Evolutionary conservation across 2,888 invertebrate species (phyloP).

Genomic region (Hirtodrosophila trivittata): DNA sequence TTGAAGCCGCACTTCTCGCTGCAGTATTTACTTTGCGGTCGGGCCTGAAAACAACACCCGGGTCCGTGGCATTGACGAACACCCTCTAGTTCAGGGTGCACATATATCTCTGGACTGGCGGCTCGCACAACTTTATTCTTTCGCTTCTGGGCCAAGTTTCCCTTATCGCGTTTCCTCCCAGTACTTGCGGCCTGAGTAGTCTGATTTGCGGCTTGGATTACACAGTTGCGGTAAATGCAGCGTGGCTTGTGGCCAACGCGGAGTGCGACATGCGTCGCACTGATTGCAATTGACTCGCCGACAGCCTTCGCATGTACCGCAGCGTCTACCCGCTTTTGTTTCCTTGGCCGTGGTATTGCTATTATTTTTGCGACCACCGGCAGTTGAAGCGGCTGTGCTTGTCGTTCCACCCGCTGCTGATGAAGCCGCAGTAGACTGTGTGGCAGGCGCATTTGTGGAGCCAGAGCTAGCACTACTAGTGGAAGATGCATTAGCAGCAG

Average conservation of each 20-base stretch:
- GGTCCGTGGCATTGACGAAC: slow-evolving; percentile 96
- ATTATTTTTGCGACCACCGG: slow-evolving; percentile 30
- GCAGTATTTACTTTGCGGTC: slow-evolving; percentile 95
- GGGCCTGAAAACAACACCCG: slow-evolving; percentile 91
- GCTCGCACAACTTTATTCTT: slow-evolving; percentile 77
- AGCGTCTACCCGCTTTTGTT: slow-evolving; percentile 83
- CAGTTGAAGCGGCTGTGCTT: not conserved
- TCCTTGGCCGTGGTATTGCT: slow-evolving; percentile 73
- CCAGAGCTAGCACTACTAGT: slow-evolving; percentile 10
- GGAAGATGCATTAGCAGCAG: slow-evolving; percentile 12
- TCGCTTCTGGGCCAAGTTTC: slow-evolving; percentile 63
- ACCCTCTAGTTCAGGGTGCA: slow-evolving; percentile 85
- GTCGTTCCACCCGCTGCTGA: not conserved
- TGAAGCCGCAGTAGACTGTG: not conserved
- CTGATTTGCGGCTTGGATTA: slow-evolving; percentile 59
- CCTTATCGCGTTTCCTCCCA: slow-evolving; percentile 74
- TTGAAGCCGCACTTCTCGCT: slow-evolving; percentile 95
- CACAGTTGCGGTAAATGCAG: slow-evolving; percentile 85
- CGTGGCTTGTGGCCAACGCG: slow-evolving; percentile 84
- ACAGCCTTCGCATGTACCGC: slow-evolving; percentile 91
- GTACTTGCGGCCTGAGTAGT: slow-evolving; percentile 18
- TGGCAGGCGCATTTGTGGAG: slow-evolving; percentile 27
- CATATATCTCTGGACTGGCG: slow-evolving; percentile 80
- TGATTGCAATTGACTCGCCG: slow-evolving; percentile 82
- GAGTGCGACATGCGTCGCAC: slow-evolving; percentile 81